phyloP scores from a whole-genome alignment of 2,113 vertebrate genomes.

The Perca flavescens region DNA sequence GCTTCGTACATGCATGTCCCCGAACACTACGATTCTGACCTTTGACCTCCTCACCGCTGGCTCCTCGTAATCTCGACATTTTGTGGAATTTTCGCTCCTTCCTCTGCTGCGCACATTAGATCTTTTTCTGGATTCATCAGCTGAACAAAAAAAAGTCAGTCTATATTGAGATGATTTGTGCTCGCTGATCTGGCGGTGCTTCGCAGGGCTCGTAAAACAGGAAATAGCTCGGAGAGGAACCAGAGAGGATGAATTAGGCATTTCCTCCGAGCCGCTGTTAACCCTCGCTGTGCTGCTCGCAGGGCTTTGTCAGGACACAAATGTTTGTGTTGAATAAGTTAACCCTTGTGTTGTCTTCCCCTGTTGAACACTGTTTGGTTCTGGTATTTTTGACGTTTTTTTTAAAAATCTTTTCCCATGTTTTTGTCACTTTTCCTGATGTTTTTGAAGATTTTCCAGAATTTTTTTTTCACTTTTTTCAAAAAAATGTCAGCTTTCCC shows the following conservation, averaged over 20 bases:
- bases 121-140: conserved; percentile 48
- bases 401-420: too few species aligned
- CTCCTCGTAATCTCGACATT: conserved; percentile 27
- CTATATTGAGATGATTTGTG: conserved; percentile 68
- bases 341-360: too few species aligned
- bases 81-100: conserved; percentile 18
- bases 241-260: conserved; percentile 74
- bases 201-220: conserved; percentile 66
- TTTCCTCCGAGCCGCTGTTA: conserved; percentile 72
- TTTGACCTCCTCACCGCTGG: conserved; percentile 35
- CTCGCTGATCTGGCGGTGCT: conserved; percentile 60
- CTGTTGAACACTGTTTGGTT: too few species aligned
- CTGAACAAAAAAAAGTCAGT: conserved; percentile 14
- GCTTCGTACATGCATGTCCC: background rate
- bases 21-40: conserved; percentile 20
- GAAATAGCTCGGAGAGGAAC: conserved; percentile 73
- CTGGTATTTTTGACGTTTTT: too few species aligned
- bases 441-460: too few species aligned
- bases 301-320: background rate
- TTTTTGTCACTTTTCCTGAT: too few species aligned
- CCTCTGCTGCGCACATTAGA: conserved; percentile 8
- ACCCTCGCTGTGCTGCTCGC: conserved; percentile 49
- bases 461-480: too few species aligned
- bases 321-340: background rate
- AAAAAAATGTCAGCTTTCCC: too few species aligned